phyloP scores from a whole-genome alignment of 2,888 invertebrate species.

The Chorisops tibialis region DNA sequence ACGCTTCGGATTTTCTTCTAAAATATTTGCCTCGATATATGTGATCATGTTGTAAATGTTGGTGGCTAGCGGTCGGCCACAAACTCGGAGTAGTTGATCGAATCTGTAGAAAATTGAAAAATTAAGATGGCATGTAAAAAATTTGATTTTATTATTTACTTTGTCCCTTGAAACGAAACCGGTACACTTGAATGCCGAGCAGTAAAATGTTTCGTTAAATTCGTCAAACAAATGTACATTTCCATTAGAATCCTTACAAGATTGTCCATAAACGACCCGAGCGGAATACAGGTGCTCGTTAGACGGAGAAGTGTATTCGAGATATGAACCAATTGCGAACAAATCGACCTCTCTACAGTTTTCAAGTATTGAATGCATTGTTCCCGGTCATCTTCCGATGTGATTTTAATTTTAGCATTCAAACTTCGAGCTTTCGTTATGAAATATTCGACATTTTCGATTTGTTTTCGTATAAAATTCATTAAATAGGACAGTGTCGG shows the following conservation, averaged over 20 bases:
- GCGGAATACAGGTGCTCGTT: conserved; percentile 54
- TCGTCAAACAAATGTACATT: conserved; percentile 56
- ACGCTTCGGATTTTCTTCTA: conserved; percentile 39
- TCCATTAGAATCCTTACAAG: conserved; percentile 58
- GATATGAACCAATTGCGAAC: conserved; percentile 58
- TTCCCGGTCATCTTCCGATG: conserved; percentile 51
- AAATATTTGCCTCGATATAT: conserved; percentile 56
- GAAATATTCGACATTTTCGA: conserved; percentile 49
- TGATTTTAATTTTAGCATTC: conserved; percentile 51
- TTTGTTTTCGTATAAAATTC: conserved; percentile 44
- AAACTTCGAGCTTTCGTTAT: conserved; percentile 52
- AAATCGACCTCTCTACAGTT: conserved; percentile 57
- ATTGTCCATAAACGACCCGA: conserved; percentile 57
- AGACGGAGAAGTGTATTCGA: conserved; percentile 55
- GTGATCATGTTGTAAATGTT: conserved; percentile 57
- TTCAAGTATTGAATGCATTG: conserved; percentile 53
- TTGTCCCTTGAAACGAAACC: conserved; percentile 41
- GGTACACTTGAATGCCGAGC: conserved; percentile 50
- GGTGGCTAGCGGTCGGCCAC: conserved; percentile 57
- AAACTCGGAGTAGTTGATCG: conserved; percentile 53
- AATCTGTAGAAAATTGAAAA: conserved; percentile 46
- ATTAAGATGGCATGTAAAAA: background rate
- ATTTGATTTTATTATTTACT: conserved; percentile 37
- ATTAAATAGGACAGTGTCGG: conserved; percentile 43
- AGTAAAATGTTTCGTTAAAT: conserved; percentile 60